A percentile compares a stretch with the other conserved stretches of the same genome.
phyloP scores from a whole-genome alignment of 2,797 vertebrate species.

The Pseudotriccus pelzelni region DNA sequence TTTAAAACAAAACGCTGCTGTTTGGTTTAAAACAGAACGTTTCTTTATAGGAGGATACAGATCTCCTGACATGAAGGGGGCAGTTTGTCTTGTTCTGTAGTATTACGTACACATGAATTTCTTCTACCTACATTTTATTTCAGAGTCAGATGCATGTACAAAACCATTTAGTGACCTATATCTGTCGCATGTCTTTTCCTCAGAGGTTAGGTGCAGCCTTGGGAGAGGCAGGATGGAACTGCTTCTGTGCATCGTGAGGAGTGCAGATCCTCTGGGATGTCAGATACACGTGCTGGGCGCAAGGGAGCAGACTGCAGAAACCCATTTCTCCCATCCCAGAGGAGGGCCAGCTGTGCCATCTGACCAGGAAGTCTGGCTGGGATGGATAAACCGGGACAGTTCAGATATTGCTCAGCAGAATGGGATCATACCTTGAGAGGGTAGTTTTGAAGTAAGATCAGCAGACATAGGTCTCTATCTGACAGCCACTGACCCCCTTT shows the following conservation, averaged over 20 bases:
- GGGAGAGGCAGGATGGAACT: not conserved
- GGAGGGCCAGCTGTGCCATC: not conserved
- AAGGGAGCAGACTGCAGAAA: not conserved
- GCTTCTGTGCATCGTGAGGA: not conserved
- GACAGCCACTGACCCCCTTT: not conserved
- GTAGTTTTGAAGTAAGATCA: not conserved
- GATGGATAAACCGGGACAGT: not conserved
- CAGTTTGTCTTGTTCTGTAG: not conserved
- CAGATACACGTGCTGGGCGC: fast-evolving
- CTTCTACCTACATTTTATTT: not conserved
- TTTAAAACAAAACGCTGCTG: not conserved
- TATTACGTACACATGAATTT: not conserved
- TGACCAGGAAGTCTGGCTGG: not conserved
- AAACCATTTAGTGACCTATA: not conserved
- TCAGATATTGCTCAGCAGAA: not conserved
- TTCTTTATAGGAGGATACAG: not conserved
- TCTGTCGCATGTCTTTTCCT: not conserved
- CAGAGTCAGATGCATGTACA: not conserved
- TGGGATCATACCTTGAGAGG: not conserved
- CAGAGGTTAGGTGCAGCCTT: not conserved
- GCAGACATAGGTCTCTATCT: not conserved
- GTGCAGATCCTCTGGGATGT: not conserved
- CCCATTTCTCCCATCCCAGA: not conserved
- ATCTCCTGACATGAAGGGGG: not conserved
- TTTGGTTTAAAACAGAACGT: not conserved